Conservation (phyloP, 2,797 vertebrate genomes). For the Peromyscus attwateri region DNA sequence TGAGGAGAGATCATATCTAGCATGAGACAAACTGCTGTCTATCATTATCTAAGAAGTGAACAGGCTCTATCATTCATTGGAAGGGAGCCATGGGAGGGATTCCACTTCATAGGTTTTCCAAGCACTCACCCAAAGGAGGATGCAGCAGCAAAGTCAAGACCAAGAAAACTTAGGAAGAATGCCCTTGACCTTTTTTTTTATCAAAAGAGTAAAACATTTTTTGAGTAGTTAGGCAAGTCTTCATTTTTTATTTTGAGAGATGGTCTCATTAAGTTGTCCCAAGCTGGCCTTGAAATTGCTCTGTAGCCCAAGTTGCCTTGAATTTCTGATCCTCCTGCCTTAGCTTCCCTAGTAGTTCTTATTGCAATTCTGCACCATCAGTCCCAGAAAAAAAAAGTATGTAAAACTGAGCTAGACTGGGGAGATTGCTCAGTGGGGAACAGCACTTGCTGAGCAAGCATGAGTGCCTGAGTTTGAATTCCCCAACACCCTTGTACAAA, state of each 20-base stretch:
- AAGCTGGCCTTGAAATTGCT: not conserved
- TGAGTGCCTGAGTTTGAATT: not conserved
- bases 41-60: conserved; percentile 68
- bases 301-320: not conserved
- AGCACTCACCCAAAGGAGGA: not conserved
- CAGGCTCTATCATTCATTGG: conserved; percentile 27
- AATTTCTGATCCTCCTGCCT: not conserved
- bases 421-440: not conserved
- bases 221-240: not conserved
- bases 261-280: not conserved
- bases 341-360: not conserved
- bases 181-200: conserved; percentile 26
- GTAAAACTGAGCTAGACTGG: not conserved
- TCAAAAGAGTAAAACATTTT: not conserved
- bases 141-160: not conserved
- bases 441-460: not conserved
- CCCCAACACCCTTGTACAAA: not conserved
- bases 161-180: not conserved
- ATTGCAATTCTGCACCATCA: not conserved
- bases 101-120: conserved; percentile 47
- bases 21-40: conserved; percentile 58
- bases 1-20: conserved; percentile 11
- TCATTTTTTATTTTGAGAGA: not conserved
- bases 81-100: conserved; percentile 15
- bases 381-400: not conserved